Evolutionary conservation across 1,140 invertebrate genomes (phyloP), one percentile per base, ranked within the genome.

Genomic region (Drosophila dunni): DNA sequence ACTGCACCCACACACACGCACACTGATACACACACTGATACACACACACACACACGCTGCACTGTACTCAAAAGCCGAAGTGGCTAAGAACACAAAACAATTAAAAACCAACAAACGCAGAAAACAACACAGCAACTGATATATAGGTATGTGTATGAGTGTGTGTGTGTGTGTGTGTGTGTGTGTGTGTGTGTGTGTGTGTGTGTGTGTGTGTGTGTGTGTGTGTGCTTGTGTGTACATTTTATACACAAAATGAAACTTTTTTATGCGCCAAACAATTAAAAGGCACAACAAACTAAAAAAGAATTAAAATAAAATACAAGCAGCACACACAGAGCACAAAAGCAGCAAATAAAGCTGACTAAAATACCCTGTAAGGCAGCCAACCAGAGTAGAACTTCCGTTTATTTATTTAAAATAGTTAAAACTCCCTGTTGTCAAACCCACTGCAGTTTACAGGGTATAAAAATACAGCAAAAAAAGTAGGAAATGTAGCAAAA

Each of bases 51-150:
- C 79, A 75, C 63, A 79, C 63, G 81, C 81, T 83, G 80, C 80
- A 76, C 64, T 78, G 82, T 75, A 79, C 81, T 84, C 81, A 71
- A 88, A 83, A 86, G 80, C 83, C 84, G 83, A 86, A 86, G 83
- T 86, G 83, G 83, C 83, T 86, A 86, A 86, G 84, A 88, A 86
- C 83, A 86, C 83, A 88, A 86, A 86, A 86, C 83, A 86, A 86
- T 86, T 86, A 86, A 86, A 74, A 88, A 80, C 84, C 77, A 88
- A 88, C 79, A 88, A 88, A 88, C 83, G 76, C 83, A 79, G 72
- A 75, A 73, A 69, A 42, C 79, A 81, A 33, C 56, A 45, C 56
- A 78, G n/a, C 53, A 56, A 56, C 33, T 29, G 24, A 29, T 29
- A 29, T 29, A 29, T 29, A 29, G 24, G 24, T 24, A 24, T 24